These are phyloP conservation scores for Ylistrum balloti DNA, from an alignment of 1,140 invertebrate genomes.

Conservation along the genomic window DNA sequence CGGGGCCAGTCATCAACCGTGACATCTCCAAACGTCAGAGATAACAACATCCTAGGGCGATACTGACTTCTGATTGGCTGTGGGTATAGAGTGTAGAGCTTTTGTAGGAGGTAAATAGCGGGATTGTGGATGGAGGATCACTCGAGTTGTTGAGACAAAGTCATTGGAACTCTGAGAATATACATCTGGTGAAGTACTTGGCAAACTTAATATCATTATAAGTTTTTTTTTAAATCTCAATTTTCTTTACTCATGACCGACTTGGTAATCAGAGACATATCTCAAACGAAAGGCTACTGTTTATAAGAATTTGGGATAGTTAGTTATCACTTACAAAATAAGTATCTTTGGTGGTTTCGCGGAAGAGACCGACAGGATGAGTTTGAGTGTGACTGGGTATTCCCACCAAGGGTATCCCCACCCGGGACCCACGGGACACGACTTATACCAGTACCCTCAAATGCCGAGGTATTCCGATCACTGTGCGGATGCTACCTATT, in stretches of 20 bases:
- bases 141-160: neutral
- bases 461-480: constrained; percentile 68
- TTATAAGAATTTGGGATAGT: neutral
- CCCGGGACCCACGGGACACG: constrained; percentile 70
- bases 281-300: neutral
- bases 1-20: neutral
- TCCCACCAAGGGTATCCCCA: constrained; percentile 68
- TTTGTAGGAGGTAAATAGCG: neutral
- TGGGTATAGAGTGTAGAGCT: neutral
- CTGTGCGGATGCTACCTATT: constrained; percentile 66
- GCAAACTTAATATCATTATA: constrained; percentile 29
- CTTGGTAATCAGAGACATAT: neutral
- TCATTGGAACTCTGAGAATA: constrained; percentile 19
- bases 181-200: neutral
- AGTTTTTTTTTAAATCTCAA: neutral
- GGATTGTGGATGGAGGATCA: neutral
- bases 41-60: constrained; percentile 4
- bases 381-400: constrained; percentile 70
- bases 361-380: constrained; percentile 58
- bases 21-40: constrained; percentile 25
- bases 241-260: constrained; percentile 25
- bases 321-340: neutral
- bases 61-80: constrained; percentile 24
- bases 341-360: neutral
- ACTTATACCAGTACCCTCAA: constrained; percentile 67